Percentiles rank a stretch among this genome's conserved stretches.
These are phyloP conservation scores for Manis crassicaudata DNA, from an alignment of 2,797 vertebrate genomes.

Conservation along the genomic window DNA sequence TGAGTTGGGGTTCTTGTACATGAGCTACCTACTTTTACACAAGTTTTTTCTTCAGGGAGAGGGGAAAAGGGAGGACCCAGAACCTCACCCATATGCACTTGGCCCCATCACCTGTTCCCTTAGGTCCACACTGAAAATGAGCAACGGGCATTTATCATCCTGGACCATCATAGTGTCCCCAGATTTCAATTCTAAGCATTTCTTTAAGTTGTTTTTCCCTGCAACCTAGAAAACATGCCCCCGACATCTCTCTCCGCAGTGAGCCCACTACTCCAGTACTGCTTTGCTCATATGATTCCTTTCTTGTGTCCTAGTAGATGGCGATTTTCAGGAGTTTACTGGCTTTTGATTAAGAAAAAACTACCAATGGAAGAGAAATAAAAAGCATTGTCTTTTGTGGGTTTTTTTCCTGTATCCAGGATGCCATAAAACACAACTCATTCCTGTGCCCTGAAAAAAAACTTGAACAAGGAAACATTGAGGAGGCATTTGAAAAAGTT, in stretches of 20 bases:
- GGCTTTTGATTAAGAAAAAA: background rate
- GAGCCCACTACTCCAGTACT: background rate
- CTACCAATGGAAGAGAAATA: background rate
- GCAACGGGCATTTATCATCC: background rate
- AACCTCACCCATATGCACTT: background rate
- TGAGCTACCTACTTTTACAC: background rate
- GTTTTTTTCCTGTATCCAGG: slow-evolving; percentile 77
- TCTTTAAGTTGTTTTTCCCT: background rate
- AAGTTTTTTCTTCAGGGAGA: background rate
- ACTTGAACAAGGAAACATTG: slow-evolving; percentile 85
- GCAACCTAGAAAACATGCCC: background rate
- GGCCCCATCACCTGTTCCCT: background rate
- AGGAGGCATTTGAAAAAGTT: slow-evolving; percentile 83
- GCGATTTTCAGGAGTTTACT: background rate
- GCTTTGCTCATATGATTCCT: background rate
- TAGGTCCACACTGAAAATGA: background rate
- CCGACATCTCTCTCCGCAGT: accelerated
- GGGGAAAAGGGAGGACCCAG: background rate
- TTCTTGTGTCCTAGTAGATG: background rate
- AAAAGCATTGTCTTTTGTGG: background rate
- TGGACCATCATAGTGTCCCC: background rate
- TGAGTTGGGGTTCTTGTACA: background rate
- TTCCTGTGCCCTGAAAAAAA: slow-evolving; percentile 85
- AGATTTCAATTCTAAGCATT: background rate
- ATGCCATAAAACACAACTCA: slow-evolving; percentile 84